phyloP scores from a whole-genome alignment of 1,140 invertebrate species.

The Contarinia nasturtii region DNA sequence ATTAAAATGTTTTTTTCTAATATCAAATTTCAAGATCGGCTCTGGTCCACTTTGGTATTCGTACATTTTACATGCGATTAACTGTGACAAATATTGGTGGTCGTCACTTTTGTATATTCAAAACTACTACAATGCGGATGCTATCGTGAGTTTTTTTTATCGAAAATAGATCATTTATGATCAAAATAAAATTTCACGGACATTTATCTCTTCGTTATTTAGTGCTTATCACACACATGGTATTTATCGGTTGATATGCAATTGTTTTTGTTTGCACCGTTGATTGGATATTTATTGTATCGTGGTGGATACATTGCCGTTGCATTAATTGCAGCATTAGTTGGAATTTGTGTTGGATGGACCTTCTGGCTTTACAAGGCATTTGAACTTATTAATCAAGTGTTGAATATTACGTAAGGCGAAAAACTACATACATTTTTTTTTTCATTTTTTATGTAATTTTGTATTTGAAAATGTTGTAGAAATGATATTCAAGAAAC shows the following conservation, averaged over 20 bases:
- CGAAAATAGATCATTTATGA: background rate
- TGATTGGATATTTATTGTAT: slow-evolving; percentile 49
- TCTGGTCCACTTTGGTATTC: slow-evolving; percentile 17
- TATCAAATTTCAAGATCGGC: slow-evolving; percentile 10
- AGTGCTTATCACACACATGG: slow-evolving; percentile 84
- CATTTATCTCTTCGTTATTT: slow-evolving; percentile 12
- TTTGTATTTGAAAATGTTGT: too few relatives aligned
- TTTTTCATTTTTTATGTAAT: too few relatives aligned
- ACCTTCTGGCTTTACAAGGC: slow-evolving; percentile 6
- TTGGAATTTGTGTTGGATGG: slow-evolving; percentile 10
- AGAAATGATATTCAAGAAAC: too few relatives aligned
- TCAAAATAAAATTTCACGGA: too few relatives aligned
- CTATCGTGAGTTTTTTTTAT: slow-evolving; percentile 9
- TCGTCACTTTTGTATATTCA: slow-evolving; percentile 18
- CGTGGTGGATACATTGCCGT: slow-evolving; percentile 26
- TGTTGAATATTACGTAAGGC: too few relatives aligned
- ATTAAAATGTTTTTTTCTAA: slow-evolving; percentile 8
- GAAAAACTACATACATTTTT: too few relatives aligned
- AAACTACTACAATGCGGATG: slow-evolving; percentile 15
- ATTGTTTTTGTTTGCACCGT: slow-evolving; percentile 53
- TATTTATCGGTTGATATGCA: slow-evolving; percentile 76
- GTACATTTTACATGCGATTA: slow-evolving; percentile 7
- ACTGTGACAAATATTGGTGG: slow-evolving; percentile 18
- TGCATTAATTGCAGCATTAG: slow-evolving; percentile 8
- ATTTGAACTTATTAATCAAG: too few relatives aligned